Percentiles rank a stretch among this genome's conserved stretches.
phyloP scores from a whole-genome alignment of 2,113 vertebrate species.

The Urocolius indicus region DNA sequence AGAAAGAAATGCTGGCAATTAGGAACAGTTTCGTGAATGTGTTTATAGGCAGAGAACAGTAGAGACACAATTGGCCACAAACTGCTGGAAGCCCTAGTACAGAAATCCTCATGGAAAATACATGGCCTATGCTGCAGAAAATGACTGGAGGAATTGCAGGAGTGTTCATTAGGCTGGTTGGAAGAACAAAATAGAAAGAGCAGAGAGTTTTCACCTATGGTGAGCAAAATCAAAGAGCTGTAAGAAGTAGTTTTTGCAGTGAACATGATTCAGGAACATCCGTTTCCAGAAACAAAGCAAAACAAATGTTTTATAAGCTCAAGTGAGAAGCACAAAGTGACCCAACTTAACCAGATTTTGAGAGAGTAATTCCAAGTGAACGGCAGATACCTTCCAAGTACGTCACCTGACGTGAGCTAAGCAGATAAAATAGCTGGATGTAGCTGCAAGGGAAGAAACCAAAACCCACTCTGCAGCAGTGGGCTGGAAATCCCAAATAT shows the following conservation, averaged over 20 bases:
- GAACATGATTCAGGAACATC: accelerated
- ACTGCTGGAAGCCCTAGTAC: not conserved
- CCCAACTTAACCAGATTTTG: not conserved
- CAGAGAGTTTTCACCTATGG: not conserved
- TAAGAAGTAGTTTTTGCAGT: not conserved
- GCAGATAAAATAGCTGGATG: not conserved
- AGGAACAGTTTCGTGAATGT: not conserved
- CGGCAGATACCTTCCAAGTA: accelerated
- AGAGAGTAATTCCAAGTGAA: not conserved
- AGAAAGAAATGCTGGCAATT: not conserved
- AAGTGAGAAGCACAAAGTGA: not conserved
- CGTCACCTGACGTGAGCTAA: not conserved
- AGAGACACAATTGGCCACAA: not conserved
- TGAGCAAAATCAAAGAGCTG: not conserved
- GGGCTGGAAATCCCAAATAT: not conserved
- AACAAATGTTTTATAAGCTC: not conserved
- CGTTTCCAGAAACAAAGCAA: not conserved
- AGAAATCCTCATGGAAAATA: conserved; percentile 9
- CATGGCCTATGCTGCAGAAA: not conserved
- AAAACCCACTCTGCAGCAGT: not conserved
- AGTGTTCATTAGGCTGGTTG: not conserved
- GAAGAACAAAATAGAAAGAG: not conserved
- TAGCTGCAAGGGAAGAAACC: not conserved
- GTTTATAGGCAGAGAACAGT: not conserved
- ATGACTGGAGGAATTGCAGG: not conserved